Evolutionary conservation across 2,888 invertebrate genomes (phyloP).

Genomic region (Melinaea menophilus): DNA sequence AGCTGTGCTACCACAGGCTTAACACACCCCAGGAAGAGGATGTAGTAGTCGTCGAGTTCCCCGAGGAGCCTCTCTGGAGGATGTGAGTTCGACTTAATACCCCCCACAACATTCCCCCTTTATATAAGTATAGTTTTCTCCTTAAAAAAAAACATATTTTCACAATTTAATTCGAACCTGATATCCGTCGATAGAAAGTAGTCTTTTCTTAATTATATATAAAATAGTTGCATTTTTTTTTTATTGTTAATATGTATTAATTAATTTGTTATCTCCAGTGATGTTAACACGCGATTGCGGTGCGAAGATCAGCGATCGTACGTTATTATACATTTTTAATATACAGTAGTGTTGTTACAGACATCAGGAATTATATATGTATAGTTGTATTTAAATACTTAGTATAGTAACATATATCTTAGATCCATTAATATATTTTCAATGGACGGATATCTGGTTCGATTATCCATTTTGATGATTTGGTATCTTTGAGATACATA

Average conservation of each 20-base stretch:
- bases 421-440: too few species aligned
- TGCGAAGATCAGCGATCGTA: conserved; percentile 46
- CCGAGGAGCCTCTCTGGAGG: conserved; percentile 94
- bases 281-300: conserved; percentile 43
- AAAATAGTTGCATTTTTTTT: not conserved
- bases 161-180: too few species aligned
- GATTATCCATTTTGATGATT: too few species aligned
- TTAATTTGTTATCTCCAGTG: conserved; percentile 46
- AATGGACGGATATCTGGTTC: too few species aligned
- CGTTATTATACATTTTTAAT: conserved; percentile 24
- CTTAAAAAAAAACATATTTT: too few species aligned
- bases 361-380: too few species aligned
- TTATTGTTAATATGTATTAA: not conserved
- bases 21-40: conserved; percentile 92
- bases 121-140: too few species aligned
- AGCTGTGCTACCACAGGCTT: conserved; percentile 93
- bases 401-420: too few species aligned
- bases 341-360: not conserved
- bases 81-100: conserved; percentile 79
- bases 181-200: too few species aligned
- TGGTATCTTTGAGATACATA: too few species aligned
- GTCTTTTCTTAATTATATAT: not conserved
- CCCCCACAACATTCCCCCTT: too few species aligned
- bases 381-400: too few species aligned
- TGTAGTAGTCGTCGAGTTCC: conserved; percentile 91